Base-by-base conservation (phyloP, 2,113 vertebrate species). In the Danio rerio region DNA sequence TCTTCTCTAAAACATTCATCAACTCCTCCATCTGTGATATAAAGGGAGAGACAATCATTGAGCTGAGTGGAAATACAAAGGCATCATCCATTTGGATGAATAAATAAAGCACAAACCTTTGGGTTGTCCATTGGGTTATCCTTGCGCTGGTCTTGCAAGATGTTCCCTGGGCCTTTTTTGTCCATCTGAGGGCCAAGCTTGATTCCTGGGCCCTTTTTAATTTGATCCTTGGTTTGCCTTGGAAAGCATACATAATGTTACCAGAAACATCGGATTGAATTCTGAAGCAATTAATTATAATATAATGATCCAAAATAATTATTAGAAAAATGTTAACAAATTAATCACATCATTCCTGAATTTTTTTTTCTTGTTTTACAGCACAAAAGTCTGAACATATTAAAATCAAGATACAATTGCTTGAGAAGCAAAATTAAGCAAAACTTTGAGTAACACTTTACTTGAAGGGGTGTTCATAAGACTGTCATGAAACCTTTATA, bases 1-100 rank as follows among this genome's bases (percentile, higher is more conserved):
- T 99, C 93, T 97, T 97, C 84, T 99, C 98, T 87, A 99, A 78
- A 0, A 96, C 96, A 75, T 94, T 96, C 96, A 98, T 96, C 87
- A 99, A 89, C 79, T 99, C 98, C 89, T 99, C 98, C 88, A 99
- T 91, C 98, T 99, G 86, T 75, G 15, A 84, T 9, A 75, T 12
- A 68, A 6, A 62, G 31, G 8, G 15, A 42, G 47, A 21, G 12
- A 47, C 52, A 80, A 16, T 52, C 6, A 71, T 9, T 49, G 16
- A 10, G n/a, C 9, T 12, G 11, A 42, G 55, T 31, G 9, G 0
- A 78, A 21, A 63, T 7, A 4, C 53, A 40, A 78, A 53, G 15
- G 8, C 49, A 42, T 63, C 20, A 9, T 56, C 12, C 11, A 55
- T n/a, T 16, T 11, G 55, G 11, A n/a, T 11, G 21, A 9, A 73